phyloP scores from a whole-genome alignment of 2,113 vertebrate species.

The Euleptes europaea region DNA sequence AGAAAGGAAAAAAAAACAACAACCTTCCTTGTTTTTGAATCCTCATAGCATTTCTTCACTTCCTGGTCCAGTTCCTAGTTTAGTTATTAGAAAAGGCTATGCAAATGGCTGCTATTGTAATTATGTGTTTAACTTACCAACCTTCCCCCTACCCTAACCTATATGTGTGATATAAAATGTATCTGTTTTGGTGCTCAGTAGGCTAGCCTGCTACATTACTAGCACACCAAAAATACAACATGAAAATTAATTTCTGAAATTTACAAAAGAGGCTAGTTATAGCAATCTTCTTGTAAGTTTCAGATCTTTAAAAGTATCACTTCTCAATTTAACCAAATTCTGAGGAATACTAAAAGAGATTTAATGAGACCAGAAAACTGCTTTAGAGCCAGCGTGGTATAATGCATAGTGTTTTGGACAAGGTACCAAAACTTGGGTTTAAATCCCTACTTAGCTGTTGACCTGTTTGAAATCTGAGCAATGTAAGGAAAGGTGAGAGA shows the following conservation, averaged over 20 bases:
- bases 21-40: not conserved
- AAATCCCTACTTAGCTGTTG: not conserved
- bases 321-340: slow-evolving; percentile 31
- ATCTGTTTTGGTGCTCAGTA: not conserved
- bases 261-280: slow-evolving; percentile 2
- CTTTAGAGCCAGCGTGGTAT: not conserved
- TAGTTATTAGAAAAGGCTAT: not conserved
- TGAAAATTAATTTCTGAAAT: not conserved
- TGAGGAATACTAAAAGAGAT: slow-evolving; percentile 38
- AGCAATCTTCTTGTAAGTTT: not conserved
- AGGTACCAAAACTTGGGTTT: not conserved
- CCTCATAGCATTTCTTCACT: not conserved
- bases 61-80: not conserved
- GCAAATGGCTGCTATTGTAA: not conserved
- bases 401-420: not conserved
- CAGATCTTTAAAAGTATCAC: slow-evolving; percentile 18
- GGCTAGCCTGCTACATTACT: not conserved
- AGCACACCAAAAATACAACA: not conserved
- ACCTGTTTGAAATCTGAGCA: not conserved
- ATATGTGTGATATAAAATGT: not conserved
- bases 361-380: not conserved
- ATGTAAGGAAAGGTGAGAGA: too few relatives aligned
- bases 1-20: too few relatives aligned
- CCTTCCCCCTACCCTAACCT: not conserved
- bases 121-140: not conserved